These are phyloP conservation scores for Pterophyllum scalare DNA, from an alignment of 2,113 vertebrate species.

Conservation along the genomic window DNA sequence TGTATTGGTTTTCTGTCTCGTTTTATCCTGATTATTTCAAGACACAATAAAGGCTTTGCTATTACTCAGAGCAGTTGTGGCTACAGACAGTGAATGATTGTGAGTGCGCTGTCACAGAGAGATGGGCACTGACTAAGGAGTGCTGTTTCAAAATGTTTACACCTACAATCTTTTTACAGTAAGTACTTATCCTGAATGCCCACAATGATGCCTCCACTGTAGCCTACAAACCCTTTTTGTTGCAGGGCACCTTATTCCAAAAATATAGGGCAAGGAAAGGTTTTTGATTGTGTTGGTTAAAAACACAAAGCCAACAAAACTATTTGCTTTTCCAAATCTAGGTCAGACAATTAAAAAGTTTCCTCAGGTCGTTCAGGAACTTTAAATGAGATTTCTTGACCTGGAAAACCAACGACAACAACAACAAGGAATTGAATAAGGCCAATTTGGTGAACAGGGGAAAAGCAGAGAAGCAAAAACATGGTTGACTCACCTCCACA, in stretches of 20 bases:
- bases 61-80: not conserved
- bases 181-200: conserved; percentile 7
- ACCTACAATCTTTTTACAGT: not conserved
- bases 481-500: conserved; percentile 89
- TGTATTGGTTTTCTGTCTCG: not conserved
- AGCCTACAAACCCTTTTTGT: conserved; percentile 15
- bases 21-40: not conserved
- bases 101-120: not conserved
- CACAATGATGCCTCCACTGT: not conserved
- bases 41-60: not conserved
- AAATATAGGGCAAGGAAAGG: not conserved
- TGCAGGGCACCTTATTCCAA: not conserved
- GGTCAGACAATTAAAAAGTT: conserved; percentile 57
- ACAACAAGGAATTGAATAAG: conserved; percentile 17
- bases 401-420: conserved; percentile 21
- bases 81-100: not conserved
- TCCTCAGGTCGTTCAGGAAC: conserved; percentile 10
- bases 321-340: conserved; percentile 37
- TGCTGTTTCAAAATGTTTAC: conserved; percentile 17
- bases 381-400: conserved; percentile 50
- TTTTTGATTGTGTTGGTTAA: not conserved
- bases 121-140: conserved; percentile 26
- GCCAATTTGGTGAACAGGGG: conserved; percentile 12
- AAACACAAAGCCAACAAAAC: conserved; percentile 5
- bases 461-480: conserved; percentile 20